A percentile compares a stretch with the other conserved stretches of the same genome.
Conservation (phyloP, 2,113 vertebrate species). For the Tragulus kanchil region DNA sequence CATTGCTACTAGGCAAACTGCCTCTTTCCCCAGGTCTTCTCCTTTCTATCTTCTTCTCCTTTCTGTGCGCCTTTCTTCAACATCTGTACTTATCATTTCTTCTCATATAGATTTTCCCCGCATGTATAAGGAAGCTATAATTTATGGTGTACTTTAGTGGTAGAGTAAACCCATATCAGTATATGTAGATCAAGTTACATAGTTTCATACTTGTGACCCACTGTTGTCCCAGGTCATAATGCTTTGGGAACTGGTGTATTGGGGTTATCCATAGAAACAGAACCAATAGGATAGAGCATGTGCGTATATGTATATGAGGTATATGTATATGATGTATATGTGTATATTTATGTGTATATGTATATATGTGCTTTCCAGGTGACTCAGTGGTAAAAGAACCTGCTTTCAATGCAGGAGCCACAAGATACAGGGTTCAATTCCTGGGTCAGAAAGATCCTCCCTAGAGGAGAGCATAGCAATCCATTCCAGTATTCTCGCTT, state of each 20-base stretch:
- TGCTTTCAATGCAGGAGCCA: fast-evolving
- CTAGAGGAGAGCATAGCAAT: background rate
- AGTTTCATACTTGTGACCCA: background rate
- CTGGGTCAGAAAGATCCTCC: background rate
- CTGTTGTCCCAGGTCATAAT: background rate
- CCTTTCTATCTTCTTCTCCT: background rate
- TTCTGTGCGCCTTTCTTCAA: background rate
- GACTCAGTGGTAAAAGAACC: background rate
- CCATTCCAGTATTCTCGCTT: background rate
- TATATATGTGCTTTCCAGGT: background rate
- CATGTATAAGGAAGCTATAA: background rate
- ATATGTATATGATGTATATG: too few relatives aligned
- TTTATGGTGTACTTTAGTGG: background rate
- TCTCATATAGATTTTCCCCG: background rate
- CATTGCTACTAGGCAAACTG: background rate
- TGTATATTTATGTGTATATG: background rate
- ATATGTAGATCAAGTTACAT: background rate
- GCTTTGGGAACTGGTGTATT: background rate
- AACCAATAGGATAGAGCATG: background rate
- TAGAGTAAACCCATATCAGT: background rate
- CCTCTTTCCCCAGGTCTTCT: background rate
- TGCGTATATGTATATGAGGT: too few relatives aligned
- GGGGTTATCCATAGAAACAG: background rate
- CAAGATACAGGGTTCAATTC: background rate
- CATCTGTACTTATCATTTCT: background rate